Conservation (phyloP, 1,140 invertebrate genomes). For the Antheraea mylitta region DNA sequence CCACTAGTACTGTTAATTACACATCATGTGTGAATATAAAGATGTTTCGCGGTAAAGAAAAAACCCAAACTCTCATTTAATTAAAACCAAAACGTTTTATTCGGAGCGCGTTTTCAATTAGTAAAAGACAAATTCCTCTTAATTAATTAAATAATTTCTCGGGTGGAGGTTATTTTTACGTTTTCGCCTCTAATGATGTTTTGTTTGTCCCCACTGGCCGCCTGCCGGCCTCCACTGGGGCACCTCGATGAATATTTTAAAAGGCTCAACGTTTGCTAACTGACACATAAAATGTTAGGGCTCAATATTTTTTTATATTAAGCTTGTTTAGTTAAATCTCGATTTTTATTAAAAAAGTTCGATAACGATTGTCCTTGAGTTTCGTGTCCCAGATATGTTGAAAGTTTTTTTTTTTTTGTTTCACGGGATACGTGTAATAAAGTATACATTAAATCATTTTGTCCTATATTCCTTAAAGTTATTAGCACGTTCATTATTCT, state of each 20-base stretch:
- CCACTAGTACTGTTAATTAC: background rate
- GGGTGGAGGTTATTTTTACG: slow-evolving; percentile 30
- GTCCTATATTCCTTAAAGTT: too few relatives aligned
- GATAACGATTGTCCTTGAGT: background rate
- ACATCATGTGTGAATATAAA: background rate
- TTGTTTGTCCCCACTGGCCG: slow-evolving; percentile 23
- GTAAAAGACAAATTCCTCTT: slow-evolving; percentile 34
- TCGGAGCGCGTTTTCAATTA: slow-evolving; percentile 32
- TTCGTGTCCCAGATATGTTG: background rate
- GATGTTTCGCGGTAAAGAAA: background rate
- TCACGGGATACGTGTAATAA: background rate
- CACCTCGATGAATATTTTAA: slow-evolving; percentile 40
- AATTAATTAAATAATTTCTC: slow-evolving; percentile 43
- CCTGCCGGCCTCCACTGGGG: background rate
- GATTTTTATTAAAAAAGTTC: slow-evolving; percentile 1
- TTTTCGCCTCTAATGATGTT: slow-evolving; percentile 35
- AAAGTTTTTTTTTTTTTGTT: slow-evolving; percentile 1
- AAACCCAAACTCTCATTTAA: slow-evolving; percentile 26
- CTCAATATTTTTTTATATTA: slow-evolving; percentile 15
- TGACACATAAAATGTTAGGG: slow-evolving; percentile 31
- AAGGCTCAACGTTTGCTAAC: slow-evolving; percentile 26
- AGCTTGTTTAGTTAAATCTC: background rate
- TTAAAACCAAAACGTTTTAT: slow-evolving; percentile 33
- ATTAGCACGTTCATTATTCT: too few relatives aligned
- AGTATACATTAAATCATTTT: background rate